Evolutionary conservation across 2,888 invertebrate species (phyloP).

Genomic region (Deilephila porcellus): DNA sequence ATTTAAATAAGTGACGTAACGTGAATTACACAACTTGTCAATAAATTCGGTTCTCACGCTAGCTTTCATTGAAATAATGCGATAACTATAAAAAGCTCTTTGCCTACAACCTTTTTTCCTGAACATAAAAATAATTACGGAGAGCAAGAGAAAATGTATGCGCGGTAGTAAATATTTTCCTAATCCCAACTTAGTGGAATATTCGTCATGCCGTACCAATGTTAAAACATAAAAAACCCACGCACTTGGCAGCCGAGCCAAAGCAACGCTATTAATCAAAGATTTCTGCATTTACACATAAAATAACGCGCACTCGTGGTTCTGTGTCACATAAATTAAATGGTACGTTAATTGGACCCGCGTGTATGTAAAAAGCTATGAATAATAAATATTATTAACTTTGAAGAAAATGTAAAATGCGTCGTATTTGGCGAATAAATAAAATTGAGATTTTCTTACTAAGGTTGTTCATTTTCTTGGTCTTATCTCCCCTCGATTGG

Average conservation of each 20-base stretch:
- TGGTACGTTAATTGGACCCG: neutral
- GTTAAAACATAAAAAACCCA: slow-evolving; percentile 13
- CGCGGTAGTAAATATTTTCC: neutral
- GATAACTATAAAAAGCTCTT: neutral
- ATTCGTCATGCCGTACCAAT: slow-evolving; percentile 4
- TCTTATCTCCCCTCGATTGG: no score
- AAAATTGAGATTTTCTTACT: neutral
- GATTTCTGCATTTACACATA: neutral
- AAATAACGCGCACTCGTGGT: neutral
- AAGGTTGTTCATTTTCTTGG: neutral
- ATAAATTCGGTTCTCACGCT: no score
- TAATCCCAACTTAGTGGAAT: neutral
- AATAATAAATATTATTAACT: neutral
- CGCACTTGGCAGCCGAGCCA: neutral
- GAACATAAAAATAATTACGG: neutral
- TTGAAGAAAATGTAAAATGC: neutral
- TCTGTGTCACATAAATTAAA: slow-evolving; percentile 12
- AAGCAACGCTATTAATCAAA: slow-evolving; percentile 3
- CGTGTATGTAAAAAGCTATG: neutral
- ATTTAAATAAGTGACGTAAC: no score
- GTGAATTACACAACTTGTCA: no score
- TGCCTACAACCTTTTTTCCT: neutral
- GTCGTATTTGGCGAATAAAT: neutral
- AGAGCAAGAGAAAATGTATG: neutral
- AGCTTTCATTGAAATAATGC: no score